phyloP scores from a whole-genome alignment of 2,888 invertebrate species.

The Iselma pallidipennis region DNA sequence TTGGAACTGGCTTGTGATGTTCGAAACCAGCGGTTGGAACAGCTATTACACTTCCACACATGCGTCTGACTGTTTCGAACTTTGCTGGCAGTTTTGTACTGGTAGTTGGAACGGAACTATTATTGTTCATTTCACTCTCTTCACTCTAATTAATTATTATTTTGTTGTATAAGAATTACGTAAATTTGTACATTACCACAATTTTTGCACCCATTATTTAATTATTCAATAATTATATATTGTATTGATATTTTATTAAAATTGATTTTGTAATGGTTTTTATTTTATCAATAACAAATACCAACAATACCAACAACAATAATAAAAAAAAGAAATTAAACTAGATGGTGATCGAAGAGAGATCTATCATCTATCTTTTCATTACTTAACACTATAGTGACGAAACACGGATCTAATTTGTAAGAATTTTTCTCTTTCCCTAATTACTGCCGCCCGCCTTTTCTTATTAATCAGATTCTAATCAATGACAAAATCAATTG shows the following conservation, averaged over 20 bases:
- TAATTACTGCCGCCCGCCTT: background rate
- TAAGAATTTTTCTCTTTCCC: background rate
- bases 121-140: background rate
- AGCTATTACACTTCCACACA: no score
- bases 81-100: no score
- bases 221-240: conserved; percentile 26
- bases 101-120: no score
- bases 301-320: background rate
- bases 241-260: conserved; percentile 15
- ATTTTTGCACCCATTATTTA: conserved; percentile 22
- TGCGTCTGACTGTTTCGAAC: no score
- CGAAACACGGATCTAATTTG: conserved; percentile 1
- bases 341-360: background rate
- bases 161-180: background rate
- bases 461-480: background rate
- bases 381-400: background rate
- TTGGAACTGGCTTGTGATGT: no score
- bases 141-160: background rate
- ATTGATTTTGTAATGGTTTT: background rate
- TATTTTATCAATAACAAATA: background rate
- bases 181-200: conserved; percentile 3
- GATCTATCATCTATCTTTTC: conserved; percentile 1
- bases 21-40: no score
- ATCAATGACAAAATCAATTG: conserved; percentile 1
- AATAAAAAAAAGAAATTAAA: background rate